A percentile compares a stretch with the other conserved stretches of the same genome.
These are phyloP conservation scores for Chrysotoxum bicinctum DNA, from an alignment of 2,888 invertebrate genomes.

Conservation along the genomic window DNA sequence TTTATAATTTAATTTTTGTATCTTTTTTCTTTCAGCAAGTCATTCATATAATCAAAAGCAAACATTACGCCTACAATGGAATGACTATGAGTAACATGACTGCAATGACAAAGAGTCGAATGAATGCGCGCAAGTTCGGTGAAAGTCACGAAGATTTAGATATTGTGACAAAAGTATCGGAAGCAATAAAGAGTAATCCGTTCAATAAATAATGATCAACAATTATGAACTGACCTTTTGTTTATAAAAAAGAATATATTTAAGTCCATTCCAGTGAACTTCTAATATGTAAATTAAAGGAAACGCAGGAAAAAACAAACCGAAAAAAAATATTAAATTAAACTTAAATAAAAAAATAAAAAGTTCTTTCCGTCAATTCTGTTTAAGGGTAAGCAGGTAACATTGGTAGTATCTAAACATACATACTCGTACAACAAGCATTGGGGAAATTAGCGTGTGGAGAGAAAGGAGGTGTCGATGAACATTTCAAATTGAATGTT, in stretches of 20 bases:
- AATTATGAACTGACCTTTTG: background rate
- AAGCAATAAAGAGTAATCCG: conserved; percentile 53
- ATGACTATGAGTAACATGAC: conserved; percentile 73
- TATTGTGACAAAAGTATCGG: conserved; percentile 41
- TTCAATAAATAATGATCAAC: conserved; percentile 21
- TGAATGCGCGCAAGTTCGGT: conserved; percentile 60
- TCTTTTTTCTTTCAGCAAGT: conserved; percentile 84
- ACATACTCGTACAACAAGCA: no score
- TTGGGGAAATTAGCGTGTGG: no score
- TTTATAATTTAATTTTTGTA: conserved; percentile 79
- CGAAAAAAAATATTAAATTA: no score
- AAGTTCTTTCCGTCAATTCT: no score
- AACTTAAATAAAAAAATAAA: no score
- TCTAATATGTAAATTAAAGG: no score
- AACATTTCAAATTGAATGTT: no score
- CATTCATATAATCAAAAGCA: conserved; percentile 86
- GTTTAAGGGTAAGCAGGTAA: no score
- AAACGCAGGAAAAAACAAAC: no score
- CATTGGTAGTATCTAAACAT: no score
- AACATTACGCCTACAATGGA: conserved; percentile 80
- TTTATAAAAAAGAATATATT: background rate
- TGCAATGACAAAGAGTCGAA: conserved; percentile 33
- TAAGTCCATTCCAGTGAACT: no score
- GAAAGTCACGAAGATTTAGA: conserved; percentile 58
- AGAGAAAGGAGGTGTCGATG: no score